These are phyloP conservation scores for Apocheima hispidaria DNA, from an alignment of 2,888 invertebrate genomes.

Conservation along the genomic window DNA sequence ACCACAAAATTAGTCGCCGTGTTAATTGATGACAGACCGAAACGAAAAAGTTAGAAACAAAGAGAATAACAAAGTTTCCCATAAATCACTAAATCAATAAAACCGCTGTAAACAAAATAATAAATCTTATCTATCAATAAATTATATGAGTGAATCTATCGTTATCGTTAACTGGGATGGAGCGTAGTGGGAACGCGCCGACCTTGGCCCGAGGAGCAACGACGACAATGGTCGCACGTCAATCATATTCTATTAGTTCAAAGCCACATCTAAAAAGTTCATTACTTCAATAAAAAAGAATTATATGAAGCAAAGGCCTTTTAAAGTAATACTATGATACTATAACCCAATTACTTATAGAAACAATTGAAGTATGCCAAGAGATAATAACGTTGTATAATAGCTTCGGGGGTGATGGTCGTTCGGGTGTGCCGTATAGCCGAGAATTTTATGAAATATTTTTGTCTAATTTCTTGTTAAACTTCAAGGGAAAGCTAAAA, in stretches of 20 bases:
- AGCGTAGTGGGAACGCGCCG: slow-evolving; percentile 57
- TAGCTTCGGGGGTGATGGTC: not conserved
- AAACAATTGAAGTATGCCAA: slow-evolving; percentile 22
- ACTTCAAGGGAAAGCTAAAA: not conserved
- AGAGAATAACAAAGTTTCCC: slow-evolving; percentile 2
- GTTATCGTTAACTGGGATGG: slow-evolving; percentile 42
- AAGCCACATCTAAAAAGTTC: slow-evolving; percentile 81
- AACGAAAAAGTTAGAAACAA: not conserved
- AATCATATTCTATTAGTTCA: slow-evolving; percentile 81
- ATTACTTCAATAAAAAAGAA: slow-evolving; percentile 69
- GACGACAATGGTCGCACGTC: slow-evolving; percentile 73
- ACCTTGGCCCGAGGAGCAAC: slow-evolving; percentile 65
- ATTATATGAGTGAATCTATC: slow-evolving; percentile 41
- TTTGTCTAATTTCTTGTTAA: slow-evolving; percentile 13
- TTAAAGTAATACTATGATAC: slow-evolving; percentile 42
- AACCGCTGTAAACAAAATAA: slow-evolving; percentile 25
- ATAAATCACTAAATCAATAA: slow-evolving; percentile 10
- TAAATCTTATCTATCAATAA: slow-evolving; percentile 30
- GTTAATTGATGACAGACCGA: not conserved
- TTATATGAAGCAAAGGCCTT: slow-evolving; percentile 62
- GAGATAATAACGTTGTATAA: slow-evolving; percentile 22
- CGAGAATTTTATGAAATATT: not conserved
- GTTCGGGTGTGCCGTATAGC: not conserved
- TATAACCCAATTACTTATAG: not conserved
- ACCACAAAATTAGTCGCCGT: not conserved